Evolutionary conservation across 2,113 vertebrate species (phyloP), one percentile per base, ranked within the genome.

Genomic region (Rhipidura dahli): DNA sequence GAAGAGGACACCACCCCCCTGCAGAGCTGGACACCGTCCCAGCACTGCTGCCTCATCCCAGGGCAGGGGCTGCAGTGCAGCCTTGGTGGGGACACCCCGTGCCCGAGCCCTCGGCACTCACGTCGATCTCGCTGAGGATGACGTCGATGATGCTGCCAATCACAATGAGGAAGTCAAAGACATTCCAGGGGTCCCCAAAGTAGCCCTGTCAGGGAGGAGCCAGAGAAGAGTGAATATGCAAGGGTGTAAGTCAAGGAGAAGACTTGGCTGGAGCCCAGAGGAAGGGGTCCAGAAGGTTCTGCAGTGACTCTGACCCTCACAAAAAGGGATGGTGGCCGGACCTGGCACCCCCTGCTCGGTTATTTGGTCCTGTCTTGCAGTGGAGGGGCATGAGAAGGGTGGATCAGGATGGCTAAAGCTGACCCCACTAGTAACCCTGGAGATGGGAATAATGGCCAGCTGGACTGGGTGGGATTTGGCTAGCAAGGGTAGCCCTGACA

Each of bases 101-200:
- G 47, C 35, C 22, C 5, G 0, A 24, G 49, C 47, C 9, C 13
- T 11, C 0, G 27, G 22, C 87, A 99, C 99, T 99, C 96, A 99
- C 99, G 2, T 99, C 99, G 0, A 99, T 98, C 98, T 99, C 99
- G 1, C 99, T 99, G 84, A 99, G 98, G 98, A 99, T 99, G 90
- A 99, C 99, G 0, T 99, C 99, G 7, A 99, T 99, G 65, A 99
- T 98, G 91, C 99, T 99, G 66, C 99, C 99, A 0, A 99, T 95
- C 90, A 99, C 99, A 12, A 99, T 99, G 42, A 99, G 97, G 97
- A 99, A 99, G 96, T 99, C 99, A 76, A 99, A 99, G 84, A 99
- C 99, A 2, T 99, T 99, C 99, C 99, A 99, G n/a, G 99, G 99
- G 94, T 99, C 99, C 88, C 99, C 99, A 4, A 99, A 99, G 94